Percentiles rank a stretch among this genome's conserved stretches.
phyloP scores from a whole-genome alignment of 2,113 vertebrate genomes.

The Pogona vitticeps region DNA sequence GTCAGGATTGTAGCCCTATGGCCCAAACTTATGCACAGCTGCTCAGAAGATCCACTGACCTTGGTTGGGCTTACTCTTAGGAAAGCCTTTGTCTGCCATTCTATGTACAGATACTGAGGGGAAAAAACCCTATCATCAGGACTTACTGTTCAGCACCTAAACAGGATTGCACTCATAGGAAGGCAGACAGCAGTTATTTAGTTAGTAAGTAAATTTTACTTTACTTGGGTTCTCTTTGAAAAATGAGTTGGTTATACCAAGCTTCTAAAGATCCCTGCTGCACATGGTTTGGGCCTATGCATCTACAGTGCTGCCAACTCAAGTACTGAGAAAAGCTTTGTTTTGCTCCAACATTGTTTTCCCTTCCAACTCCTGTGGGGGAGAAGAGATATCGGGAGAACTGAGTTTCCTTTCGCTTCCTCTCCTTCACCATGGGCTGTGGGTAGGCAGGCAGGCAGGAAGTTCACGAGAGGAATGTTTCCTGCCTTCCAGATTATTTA shows the following conservation, averaged over 20 bases:
- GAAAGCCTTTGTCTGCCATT: background rate
- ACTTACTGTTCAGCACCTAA: background rate
- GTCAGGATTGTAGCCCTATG: background rate
- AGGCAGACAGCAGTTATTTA: background rate
- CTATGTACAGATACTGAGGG: background rate
- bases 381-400: background rate
- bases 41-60: background rate
- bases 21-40: too few relatives aligned
- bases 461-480: background rate
- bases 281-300: background rate
- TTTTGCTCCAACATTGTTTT: background rate
- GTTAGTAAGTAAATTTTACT: too few relatives aligned
- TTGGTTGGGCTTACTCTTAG: background rate
- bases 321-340: background rate
- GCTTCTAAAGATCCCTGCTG: background rate
- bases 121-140: background rate
- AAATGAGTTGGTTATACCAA: too few relatives aligned
- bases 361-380: background rate
- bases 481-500: background rate
- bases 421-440: background rate
- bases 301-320: background rate
- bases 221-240: too few relatives aligned
- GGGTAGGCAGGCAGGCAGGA: background rate
- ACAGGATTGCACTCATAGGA: background rate
- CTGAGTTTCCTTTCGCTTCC: background rate